Percentiles rank a stretch among this genome's conserved stretches.
These are phyloP conservation scores for Leptopilina boulardi DNA, from an alignment of 1,140 invertebrate genomes.

Conservation along the genomic window DNA sequence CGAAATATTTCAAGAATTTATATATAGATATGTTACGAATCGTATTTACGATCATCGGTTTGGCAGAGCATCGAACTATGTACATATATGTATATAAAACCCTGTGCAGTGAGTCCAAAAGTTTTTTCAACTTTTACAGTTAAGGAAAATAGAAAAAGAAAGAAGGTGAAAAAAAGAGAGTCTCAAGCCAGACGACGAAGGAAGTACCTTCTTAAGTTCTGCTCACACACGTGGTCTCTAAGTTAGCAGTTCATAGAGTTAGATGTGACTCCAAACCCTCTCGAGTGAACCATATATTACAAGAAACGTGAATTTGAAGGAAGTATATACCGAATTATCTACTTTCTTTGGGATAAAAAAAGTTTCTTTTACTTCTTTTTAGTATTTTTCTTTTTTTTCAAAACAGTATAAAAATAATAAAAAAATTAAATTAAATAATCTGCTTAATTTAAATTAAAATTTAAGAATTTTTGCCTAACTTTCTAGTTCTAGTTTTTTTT, in stretches of 20 bases:
- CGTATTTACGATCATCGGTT: slow-evolving; percentile 34
- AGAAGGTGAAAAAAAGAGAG: not conserved
- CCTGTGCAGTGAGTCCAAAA: not conserved
- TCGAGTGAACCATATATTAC: slow-evolving; percentile 9
- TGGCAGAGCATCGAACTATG: slow-evolving; percentile 12
- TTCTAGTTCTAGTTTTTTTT: no score
- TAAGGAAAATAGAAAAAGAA: not conserved
- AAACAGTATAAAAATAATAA: no score
- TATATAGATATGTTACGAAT: not conserved
- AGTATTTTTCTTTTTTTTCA: no score
- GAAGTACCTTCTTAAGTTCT: slow-evolving; percentile 6
- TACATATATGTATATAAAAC: not conserved
- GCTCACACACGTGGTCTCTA: slow-evolving; percentile 8
- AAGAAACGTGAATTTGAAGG: slow-evolving; percentile 5
- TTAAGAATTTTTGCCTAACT: no score
- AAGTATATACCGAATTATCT: not conserved
- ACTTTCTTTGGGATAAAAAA: not conserved
- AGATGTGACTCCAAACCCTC: not conserved
- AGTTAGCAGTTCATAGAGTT: not conserved
- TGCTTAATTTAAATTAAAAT: no score
- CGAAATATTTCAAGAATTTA: not conserved
- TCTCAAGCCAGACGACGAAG: not conserved
- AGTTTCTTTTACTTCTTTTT: no score
- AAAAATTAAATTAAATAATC: no score
- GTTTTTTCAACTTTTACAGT: not conserved